Evolutionary conservation across 2,888 invertebrate genomes (phyloP).

Genomic region (Phengaris arion): DNA sequence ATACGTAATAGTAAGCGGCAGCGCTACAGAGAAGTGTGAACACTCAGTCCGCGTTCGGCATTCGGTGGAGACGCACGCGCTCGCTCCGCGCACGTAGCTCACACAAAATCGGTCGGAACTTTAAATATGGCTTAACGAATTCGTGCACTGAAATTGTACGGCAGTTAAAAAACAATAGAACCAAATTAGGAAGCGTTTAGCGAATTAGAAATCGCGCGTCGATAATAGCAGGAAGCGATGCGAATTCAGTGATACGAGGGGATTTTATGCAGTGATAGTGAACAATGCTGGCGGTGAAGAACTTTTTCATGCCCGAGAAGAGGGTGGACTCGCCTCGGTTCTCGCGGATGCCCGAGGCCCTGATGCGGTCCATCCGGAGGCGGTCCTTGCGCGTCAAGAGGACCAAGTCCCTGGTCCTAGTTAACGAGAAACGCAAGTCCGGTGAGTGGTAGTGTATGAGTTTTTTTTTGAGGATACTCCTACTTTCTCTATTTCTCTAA

Average conservation of each 20-base stretch:
- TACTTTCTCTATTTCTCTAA: neutral
- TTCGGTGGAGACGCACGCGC: constrained; percentile 36
- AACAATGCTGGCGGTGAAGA: constrained; percentile 85
- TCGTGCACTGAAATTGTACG: constrained; percentile 41
- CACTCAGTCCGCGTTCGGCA: constrained; percentile 37
- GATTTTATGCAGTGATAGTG: constrained; percentile 31
- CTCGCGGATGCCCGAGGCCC: constrained; percentile 85
- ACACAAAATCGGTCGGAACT: constrained; percentile 29
- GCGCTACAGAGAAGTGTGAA: neutral
- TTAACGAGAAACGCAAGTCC: constrained; percentile 88
- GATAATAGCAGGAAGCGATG: constrained; percentile 32
- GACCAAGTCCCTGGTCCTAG: constrained; percentile 85
- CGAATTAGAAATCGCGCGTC: constrained; percentile 12
- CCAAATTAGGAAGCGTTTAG: constrained; percentile 4
- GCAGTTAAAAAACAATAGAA: constrained; percentile 31
- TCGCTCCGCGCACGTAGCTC: neutral
- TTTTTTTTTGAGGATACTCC: constrained; percentile 35
- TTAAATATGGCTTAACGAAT: constrained; percentile 35
- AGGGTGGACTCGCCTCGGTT: constrained; percentile 79
- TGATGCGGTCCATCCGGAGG: constrained; percentile 85
- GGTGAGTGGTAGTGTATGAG: constrained; percentile 82
- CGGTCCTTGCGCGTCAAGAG: constrained; percentile 86
- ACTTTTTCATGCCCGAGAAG: constrained; percentile 85
- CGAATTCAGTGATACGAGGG: constrained; percentile 27
- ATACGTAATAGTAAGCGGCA: constrained; percentile 30